Conservation (phyloP, 2,113 vertebrate genomes). For the Trogon melanurus region DNA sequence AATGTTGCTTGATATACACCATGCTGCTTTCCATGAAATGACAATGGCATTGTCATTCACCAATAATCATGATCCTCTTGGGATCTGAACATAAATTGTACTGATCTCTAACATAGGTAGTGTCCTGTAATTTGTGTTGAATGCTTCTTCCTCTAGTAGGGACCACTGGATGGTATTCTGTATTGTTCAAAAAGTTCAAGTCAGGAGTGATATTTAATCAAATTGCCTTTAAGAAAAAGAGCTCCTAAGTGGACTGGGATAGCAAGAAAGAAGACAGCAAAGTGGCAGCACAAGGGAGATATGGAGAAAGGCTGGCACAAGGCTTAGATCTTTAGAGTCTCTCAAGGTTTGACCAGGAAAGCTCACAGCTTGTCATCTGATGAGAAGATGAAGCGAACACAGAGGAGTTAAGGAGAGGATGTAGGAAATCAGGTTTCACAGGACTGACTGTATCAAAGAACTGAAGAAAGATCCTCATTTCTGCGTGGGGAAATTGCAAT, state of each 20-base stretch:
- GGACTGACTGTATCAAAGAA: not conserved
- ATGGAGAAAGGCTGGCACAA: conserved; percentile 11
- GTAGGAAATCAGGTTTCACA: not conserved
- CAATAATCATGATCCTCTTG: not conserved
- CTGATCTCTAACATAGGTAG: not conserved
- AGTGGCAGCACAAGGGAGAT: not conserved
- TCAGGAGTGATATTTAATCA: not conserved
- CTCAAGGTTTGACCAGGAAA: conserved; percentile 29
- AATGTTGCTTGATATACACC: not conserved
- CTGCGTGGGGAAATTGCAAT: not conserved
- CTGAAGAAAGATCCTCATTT: not conserved
- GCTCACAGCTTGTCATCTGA: not conserved
- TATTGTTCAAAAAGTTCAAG: not conserved
- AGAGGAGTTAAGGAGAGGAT: not conserved
- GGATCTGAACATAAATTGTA: not conserved
- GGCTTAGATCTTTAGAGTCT: not conserved
- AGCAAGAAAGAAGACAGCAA: not conserved
- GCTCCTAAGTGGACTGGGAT: not conserved
- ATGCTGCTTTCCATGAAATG: not conserved
- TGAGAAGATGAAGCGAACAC: not conserved
- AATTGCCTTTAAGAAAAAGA: not conserved
- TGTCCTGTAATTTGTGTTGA: not conserved
- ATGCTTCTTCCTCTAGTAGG: not conserved
- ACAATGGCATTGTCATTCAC: not conserved
- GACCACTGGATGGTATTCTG: not conserved